These are phyloP conservation scores for Sitodiplosis mosellana DNA, from an alignment of 1,140 invertebrate species.

Conservation along the genomic window DNA sequence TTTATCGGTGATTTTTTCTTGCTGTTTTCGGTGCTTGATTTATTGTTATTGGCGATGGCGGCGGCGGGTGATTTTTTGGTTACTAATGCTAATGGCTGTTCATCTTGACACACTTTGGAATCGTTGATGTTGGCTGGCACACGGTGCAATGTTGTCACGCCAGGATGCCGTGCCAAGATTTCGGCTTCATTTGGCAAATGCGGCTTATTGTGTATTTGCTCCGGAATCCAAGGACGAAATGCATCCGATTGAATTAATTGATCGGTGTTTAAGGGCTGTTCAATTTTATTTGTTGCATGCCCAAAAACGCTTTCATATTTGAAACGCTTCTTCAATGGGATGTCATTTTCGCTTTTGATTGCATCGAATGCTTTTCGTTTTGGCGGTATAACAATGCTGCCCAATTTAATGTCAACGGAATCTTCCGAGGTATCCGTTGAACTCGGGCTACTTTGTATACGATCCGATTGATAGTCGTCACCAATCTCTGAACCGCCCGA, in stretches of 20 bases:
- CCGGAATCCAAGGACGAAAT: not conserved
- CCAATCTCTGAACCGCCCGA: constrained; percentile 35
- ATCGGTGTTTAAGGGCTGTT: no score
- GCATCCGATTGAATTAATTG: constrained; percentile 10
- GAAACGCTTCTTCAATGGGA: constrained; percentile 47
- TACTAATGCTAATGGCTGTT: constrained; percentile 18
- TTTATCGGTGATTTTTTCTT: not conserved
- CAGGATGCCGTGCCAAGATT: constrained; percentile 24
- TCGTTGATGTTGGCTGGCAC: constrained; percentile 8
- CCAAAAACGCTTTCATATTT: constrained; percentile 22
- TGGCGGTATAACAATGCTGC: constrained; percentile 38
- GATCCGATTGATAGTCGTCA: constrained; percentile 29
- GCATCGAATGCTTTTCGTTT: constrained; percentile 57
- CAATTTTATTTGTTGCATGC: no score
- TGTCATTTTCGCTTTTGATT: constrained; percentile 15
- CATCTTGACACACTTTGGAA: constrained; percentile 10
- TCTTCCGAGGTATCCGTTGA: constrained; percentile 51
- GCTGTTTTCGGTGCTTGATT: not conserved
- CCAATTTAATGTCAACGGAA: constrained; percentile 45
- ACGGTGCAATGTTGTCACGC: constrained; percentile 20
- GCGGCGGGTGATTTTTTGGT: constrained; percentile 8
- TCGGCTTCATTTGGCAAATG: constrained; percentile 20
- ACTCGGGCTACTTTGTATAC: constrained; percentile 25
- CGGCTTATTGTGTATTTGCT: constrained; percentile 6
- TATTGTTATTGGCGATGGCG: not conserved